Evolutionary conservation across 2,113 vertebrate species (phyloP).

Genomic region (Monarcha castaneiventris): DNA sequence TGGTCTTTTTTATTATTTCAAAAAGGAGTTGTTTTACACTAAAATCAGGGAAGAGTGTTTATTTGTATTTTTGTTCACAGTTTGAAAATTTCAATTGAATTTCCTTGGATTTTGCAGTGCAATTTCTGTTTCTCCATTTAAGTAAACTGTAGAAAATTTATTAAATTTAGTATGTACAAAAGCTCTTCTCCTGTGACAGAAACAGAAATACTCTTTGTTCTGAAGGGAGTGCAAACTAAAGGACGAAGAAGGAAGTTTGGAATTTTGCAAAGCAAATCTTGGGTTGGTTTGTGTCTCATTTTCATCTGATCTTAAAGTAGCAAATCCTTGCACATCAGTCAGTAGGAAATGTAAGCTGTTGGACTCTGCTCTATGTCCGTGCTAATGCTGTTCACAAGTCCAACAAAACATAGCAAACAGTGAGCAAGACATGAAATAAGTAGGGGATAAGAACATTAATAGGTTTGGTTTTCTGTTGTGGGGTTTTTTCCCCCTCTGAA

Average conservation of each 20-base stretch:
- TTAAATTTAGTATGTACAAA: not conserved
- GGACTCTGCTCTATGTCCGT: not conserved
- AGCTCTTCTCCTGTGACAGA: not conserved
- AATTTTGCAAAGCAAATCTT: not conserved
- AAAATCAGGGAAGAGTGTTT: not conserved
- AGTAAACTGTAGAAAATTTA: not conserved
- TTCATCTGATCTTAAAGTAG: not conserved
- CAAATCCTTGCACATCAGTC: not conserved
- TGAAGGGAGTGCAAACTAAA: not conserved
- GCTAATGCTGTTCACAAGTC: not conserved
- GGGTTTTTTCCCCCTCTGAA: not conserved
- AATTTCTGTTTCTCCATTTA: not conserved
- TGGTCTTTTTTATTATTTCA: not conserved
- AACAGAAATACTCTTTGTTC: not conserved
- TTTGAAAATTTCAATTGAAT: not conserved
- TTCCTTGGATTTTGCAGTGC: not conserved
- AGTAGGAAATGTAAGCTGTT: not conserved
- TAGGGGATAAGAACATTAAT: not conserved
- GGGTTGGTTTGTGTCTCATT: not conserved
- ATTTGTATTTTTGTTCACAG: not conserved
- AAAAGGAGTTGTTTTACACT: not conserved
- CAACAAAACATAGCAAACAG: not conserved
- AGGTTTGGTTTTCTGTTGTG: fast-evolving
- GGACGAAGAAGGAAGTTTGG: not conserved
- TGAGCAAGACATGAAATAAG: not conserved